Base-by-base conservation (phyloP, 2,113 vertebrate genomes). In the Felis chaus region DNA sequence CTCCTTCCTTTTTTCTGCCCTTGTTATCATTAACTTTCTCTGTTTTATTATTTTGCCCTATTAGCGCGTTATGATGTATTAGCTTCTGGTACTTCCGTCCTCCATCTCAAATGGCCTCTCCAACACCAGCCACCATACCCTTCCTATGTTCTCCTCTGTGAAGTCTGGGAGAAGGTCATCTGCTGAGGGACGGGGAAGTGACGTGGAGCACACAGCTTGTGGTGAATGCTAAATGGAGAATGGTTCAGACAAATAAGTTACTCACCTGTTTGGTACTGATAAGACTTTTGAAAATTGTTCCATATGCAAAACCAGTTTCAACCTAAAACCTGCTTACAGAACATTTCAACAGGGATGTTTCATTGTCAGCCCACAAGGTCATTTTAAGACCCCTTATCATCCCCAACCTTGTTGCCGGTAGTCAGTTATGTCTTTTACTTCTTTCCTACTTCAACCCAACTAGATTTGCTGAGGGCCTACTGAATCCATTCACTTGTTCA, bases 231-330 rank as follows among this genome's bases (percentile, higher is more conserved):
- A 93, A 95, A 95, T 63, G 45, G 23, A 66, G 53, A n/a, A 45
- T 19, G 66, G 63, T 66, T 78, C 95, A 73, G 33, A 88, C 53
- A 65, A 89, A 94, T 39, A 74, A 27, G 81, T 55, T 79, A 69
- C 41, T 93, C 68, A 89, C 57, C 82, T 93, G 82, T 73, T 91
- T 29, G 11, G 74, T 19, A 71, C 48, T 69, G 79, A 96, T 89
- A 95, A 85, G 50, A 4, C 81, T n/a, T 97, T 95, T 94, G 55
- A 96, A 96, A 86, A 91, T 48, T 12, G 55, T 82, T 92, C 53
- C 76, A 73, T n/a, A 45, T n/a, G 92, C 84, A 95, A 94, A 93
- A 91, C 36, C 16, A 25, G 66, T 85, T 91, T 90, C 73, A 69
- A 36, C 36, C 36, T 36, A 36, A 96, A 97, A 78, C 36, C 53